phyloP scores from a whole-genome alignment of 2,888 invertebrate species.

The Galerucella calmariensis region DNA sequence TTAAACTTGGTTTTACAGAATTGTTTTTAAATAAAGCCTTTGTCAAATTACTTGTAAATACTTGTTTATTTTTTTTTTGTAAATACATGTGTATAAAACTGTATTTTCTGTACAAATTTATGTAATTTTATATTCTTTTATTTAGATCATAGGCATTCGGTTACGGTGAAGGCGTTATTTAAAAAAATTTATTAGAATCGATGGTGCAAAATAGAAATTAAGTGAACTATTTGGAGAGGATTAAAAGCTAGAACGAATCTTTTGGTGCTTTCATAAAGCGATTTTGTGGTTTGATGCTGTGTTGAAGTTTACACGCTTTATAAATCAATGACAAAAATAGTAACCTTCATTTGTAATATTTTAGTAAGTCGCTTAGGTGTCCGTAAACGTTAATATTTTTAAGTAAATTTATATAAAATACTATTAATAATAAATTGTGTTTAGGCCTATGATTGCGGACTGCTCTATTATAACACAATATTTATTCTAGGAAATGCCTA shows the following conservation, averaged over 20 bases:
- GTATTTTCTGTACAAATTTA: constrained; percentile 59
- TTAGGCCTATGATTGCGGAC: too few relatives aligned
- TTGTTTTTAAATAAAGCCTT: constrained; percentile 51
- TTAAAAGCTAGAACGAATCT: constrained; percentile 24
- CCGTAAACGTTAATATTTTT: too few relatives aligned
- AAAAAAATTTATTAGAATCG: constrained; percentile 57
- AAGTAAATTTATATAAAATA: too few relatives aligned
- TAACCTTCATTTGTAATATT: too few relatives aligned
- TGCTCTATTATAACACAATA: constrained; percentile 55
- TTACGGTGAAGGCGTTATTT: constrained; percentile 51
- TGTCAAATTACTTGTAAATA: constrained; percentile 49
- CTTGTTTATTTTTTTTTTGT: constrained; percentile 43
- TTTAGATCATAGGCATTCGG: constrained; percentile 52
- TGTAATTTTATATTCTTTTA: constrained; percentile 51
- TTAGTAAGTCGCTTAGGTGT: too few relatives aligned
- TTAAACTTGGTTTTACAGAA: constrained; percentile 21
- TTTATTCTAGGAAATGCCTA: constrained; percentile 45
- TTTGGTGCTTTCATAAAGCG: constrained; percentile 24
- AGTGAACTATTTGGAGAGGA: constrained; percentile 41
- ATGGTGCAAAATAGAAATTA: constrained; percentile 59
- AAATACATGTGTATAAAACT: constrained; percentile 48
- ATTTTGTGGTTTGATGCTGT: constrained; percentile 17
- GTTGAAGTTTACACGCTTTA: neutral
- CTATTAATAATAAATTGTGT: too few relatives aligned
- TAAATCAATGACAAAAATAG: neutral